phyloP scores from a whole-genome alignment of 2,888 invertebrate species.

The Panzeria rudis region DNA sequence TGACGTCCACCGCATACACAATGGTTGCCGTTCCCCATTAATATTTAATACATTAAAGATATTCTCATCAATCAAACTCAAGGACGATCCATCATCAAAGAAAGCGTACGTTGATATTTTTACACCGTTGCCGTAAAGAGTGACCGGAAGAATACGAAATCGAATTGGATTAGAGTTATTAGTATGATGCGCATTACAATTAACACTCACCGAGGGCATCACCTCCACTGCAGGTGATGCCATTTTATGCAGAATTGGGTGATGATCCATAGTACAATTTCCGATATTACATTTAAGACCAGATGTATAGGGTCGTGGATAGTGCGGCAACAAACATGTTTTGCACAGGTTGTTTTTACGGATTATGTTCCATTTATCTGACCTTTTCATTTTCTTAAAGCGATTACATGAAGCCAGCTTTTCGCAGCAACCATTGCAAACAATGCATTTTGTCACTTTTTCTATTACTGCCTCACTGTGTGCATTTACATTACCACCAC shows the following conservation, averaged over 20 bases:
- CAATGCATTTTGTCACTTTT: background rate
- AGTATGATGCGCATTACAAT: background rate
- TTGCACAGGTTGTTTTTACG: conserved; percentile 54
- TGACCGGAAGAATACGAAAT: background rate
- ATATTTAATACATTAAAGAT: background rate
- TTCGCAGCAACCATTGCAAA: conserved; percentile 38
- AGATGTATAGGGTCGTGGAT: background rate
- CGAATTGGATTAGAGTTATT: background rate
- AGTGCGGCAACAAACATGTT: conserved; percentile 54
- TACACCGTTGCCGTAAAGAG: background rate
- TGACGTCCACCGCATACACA: background rate
- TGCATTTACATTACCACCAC: conserved; percentile 43
- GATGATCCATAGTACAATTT: too few species aligned
- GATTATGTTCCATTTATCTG: conserved; percentile 43
- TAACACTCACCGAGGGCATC: conserved; percentile 7
- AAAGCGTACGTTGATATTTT: background rate
- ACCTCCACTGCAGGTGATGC: background rate
- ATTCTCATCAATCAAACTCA: background rate
- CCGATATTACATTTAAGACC: too few species aligned
- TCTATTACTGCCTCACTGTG: conserved; percentile 24
- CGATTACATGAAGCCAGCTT: conserved; percentile 30
- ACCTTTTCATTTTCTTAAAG: conserved; percentile 30
- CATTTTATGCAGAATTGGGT: conserved; percentile 48
- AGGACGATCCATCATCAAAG: background rate
- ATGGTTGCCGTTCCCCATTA: background rate